A percentile compares a stretch with the other conserved stretches of the same genome.
Conservation (phyloP, 1,140 invertebrate genomes). For the Microplitis demolitor region DNA sequence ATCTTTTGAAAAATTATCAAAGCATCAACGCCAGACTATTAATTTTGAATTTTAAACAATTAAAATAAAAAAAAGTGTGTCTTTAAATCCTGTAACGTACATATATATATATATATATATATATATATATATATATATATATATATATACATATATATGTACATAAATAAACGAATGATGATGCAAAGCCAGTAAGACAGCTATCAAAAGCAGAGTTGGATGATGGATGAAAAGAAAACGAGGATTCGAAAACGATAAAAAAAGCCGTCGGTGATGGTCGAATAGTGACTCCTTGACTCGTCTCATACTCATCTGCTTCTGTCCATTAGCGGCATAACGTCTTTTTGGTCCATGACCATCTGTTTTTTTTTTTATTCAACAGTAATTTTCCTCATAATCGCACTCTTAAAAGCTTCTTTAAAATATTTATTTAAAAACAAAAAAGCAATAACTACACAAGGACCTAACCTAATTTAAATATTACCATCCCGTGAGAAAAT, state of each 20-base stretch:
- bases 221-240: slow-evolving; percentile 9
- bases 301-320: neutral
- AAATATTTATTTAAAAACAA: neutral
- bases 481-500: neutral
- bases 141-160: neutral
- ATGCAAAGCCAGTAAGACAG: neutral
- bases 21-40: too few relatives aligned
- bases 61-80: too few relatives aligned
- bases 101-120: too few relatives aligned
- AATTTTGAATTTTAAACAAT: too few relatives aligned
- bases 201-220: slow-evolving; percentile 7
- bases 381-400: neutral
- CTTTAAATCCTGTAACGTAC: too few relatives aligned
- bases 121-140: too few relatives aligned
- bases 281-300: slow-evolving; percentile 2
- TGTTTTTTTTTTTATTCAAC: neutral
- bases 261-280: slow-evolving; percentile 1
- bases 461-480: neutral
- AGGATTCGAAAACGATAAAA: neutral
- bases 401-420: neutral
- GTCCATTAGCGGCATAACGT: slow-evolving; percentile 21
- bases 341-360: slow-evolving; percentile 10
- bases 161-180: neutral
- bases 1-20: too few relatives aligned
- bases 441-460: neutral